phyloP scores from a whole-genome alignment of 2,888 invertebrate species.

The Dione vanillae region DNA sequence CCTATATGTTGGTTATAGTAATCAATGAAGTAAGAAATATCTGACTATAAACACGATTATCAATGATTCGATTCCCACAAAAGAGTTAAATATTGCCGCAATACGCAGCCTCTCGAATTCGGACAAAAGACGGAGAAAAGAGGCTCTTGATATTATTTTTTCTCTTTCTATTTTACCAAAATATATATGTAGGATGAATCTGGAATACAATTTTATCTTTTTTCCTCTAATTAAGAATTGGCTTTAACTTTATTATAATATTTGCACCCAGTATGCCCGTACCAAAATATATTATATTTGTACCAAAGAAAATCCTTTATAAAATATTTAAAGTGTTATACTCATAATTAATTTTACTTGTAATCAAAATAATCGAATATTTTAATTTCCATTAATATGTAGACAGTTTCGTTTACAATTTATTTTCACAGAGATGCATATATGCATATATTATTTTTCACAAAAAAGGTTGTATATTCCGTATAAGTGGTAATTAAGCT shows the following conservation, averaged over 20 bases:
- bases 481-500: too few species aligned
- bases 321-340: constrained; percentile 13
- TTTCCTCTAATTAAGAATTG: constrained; percentile 8
- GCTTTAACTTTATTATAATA: not conserved
- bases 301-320: constrained; percentile 5
- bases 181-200: too few species aligned
- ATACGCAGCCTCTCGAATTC: too few species aligned
- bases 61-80: too few species aligned
- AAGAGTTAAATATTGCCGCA: too few species aligned
- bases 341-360: constrained; percentile 12
- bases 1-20: not conserved
- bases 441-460: too few species aligned
- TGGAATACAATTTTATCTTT: not conserved
- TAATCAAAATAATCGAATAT: constrained; percentile 21
- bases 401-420: constrained; percentile 5
- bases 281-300: too few species aligned
- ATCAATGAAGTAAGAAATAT: too few species aligned
- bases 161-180: too few species aligned
- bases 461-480: too few species aligned
- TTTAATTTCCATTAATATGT: constrained; percentile 5
- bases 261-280: not conserved
- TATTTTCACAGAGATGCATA: not conserved
- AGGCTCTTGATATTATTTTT: not conserved
- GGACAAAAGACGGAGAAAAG: not conserved
- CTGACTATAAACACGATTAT: too few species aligned